phyloP scores from a whole-genome alignment of 2,888 invertebrate species.

The Miltochrista miniata region DNA sequence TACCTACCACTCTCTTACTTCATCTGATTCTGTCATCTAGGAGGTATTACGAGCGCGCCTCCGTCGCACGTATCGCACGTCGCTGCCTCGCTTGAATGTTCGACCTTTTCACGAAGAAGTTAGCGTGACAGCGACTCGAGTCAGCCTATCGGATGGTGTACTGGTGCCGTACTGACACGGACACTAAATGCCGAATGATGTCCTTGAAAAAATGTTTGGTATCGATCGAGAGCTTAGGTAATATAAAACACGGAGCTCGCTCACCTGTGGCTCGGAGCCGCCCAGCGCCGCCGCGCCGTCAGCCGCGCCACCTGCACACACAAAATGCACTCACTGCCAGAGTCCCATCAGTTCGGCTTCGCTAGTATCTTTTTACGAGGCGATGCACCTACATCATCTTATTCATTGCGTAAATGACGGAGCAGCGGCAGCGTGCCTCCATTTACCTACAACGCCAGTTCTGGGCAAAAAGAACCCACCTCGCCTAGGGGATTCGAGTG shows the following conservation, averaged over 20 bases:
- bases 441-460: too few relatives aligned
- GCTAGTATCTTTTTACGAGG: too few relatives aligned
- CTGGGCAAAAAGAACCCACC: too few relatives aligned
- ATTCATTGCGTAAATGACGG: too few relatives aligned
- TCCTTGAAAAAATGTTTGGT: constrained; percentile 5
- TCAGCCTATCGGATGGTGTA: background rate
- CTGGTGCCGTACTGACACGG: constrained; percentile 6
- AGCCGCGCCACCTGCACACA: constrained; percentile 21
- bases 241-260: background rate
- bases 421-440: too few relatives aligned
- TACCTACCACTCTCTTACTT: background rate
- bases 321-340: background rate
- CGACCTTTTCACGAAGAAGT: too few relatives aligned
- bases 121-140: background rate
- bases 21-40: background rate
- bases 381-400: too few relatives aligned
- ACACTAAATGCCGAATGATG: background rate
- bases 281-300: constrained; percentile 23
- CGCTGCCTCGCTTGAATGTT: too few relatives aligned
- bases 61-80: too few relatives aligned
- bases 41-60: too few relatives aligned
- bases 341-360: background rate
- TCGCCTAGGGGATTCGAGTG: too few relatives aligned
- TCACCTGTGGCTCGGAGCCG: constrained; percentile 31
- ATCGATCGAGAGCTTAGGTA: constrained; percentile 2